These are phyloP conservation scores for Brachionus angularis DNA, from an alignment of 1,140 invertebrate species.

Conservation along the genomic window DNA sequence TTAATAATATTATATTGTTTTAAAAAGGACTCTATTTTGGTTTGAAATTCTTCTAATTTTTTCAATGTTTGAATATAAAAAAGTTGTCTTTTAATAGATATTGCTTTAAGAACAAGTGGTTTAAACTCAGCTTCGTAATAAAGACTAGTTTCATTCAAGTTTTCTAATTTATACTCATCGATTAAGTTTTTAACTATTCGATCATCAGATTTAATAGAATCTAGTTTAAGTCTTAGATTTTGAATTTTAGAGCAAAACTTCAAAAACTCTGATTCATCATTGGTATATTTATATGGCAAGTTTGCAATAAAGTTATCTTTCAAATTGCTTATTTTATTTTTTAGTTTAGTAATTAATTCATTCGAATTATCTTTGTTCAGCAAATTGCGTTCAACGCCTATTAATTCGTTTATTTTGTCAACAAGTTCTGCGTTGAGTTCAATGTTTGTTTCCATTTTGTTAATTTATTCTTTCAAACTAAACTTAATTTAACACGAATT, in stretches of 20 bases:
- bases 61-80: too few species aligned
- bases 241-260: neutral
- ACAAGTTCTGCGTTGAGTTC: neutral
- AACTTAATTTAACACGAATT: too few species aligned
- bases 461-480: too few species aligned
- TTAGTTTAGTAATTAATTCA: neutral
- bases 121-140: neutral
- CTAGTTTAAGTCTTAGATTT: neutral
- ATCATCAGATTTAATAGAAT: neutral
- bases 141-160: neutral
- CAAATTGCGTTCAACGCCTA: neutral
- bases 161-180: neutral
- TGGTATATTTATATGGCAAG: neutral
- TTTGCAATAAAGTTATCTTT: slow-evolving; percentile 4
- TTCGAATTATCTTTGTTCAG: neutral
- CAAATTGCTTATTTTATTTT: neutral
- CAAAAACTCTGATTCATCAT: slow-evolving; percentile 1
- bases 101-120: neutral
- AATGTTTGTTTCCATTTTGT: too few species aligned
- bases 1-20: too few species aligned
- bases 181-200: neutral
- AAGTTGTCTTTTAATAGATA: too few species aligned
- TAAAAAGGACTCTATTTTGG: too few species aligned
- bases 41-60: too few species aligned
- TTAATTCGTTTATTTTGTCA: slow-evolving; percentile 9